Evolutionary conservation across 2,113 vertebrate genomes (phyloP), one percentile per base, ranked within the genome.

Genomic region (Triplophysa rosa): DNA sequence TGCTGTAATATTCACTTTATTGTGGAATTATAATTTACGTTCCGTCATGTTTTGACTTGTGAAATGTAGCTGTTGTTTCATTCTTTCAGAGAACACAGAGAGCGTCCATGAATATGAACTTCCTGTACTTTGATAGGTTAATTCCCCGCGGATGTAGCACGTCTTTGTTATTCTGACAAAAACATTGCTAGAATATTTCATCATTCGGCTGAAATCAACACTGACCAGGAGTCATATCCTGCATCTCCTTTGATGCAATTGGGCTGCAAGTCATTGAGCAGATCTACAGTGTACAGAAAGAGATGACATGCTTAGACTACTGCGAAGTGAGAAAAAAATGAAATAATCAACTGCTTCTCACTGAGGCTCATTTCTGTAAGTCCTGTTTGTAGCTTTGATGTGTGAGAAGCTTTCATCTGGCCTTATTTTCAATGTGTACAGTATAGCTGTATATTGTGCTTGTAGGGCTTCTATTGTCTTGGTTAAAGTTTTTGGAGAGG

Each of bases 71-170:
- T 9, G 69, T 71, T 71, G 69, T 71, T 21, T 58, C 56, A 11
- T 73, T 73, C 54, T 61, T 61, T 59, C 54, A 42, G 29, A 73
- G n/a, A 61, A 42, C 70, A 73, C 54, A 73, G 52, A 56, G 70
- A 73, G 54, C 70, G 13, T 6, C 70, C 70, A 73, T 73, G 70
- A 73, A 73, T 73, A 73, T 73, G 24, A 73, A 73, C 70, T 73
- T 74, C 72, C 58, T 74, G 23, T 74, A 74, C 59, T 74, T 63
- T 63, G 59, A 63, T 74, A 42, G 72, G 72, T 29, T 63, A 63
- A 63, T 63, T 58, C 71, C 40, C 59, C 47, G 40, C 47, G 40
- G 58, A 74, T 26, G 21, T 29, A 29, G 23, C 56, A 26, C 7
- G 58, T 29, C 72, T 74, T 74, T 74, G 58, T 74, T 63, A 74